Percentiles rank a stretch among this genome's conserved stretches.
Conservation (phyloP, 2,797 vertebrate genomes). For the Gambusia yucatana region DNA sequence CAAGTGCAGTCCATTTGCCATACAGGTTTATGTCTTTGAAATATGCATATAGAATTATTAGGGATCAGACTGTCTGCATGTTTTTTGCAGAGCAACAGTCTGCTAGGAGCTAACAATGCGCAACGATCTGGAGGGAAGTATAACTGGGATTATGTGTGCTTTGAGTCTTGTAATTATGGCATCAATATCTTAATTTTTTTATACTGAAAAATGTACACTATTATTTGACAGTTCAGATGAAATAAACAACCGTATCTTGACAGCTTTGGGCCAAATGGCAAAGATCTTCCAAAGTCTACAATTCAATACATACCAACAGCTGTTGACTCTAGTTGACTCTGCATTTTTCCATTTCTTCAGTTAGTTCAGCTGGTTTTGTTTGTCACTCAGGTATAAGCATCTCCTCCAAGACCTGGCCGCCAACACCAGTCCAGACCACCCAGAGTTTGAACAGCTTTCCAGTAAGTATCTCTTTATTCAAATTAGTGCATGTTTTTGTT, state of each 20-base stretch:
- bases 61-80: neutral
- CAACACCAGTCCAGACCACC: slow-evolving; percentile 84
- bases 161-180: neutral
- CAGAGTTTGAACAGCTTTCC: slow-evolving; percentile 86
- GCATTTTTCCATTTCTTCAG: neutral
- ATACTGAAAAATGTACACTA: neutral
- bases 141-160: neutral
- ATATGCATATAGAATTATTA: neutral
- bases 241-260: neutral
- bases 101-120: neutral
- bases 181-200: neutral
- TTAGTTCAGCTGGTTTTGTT: slow-evolving; percentile 22
- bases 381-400: slow-evolving; percentile 85
- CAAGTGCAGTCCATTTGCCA: neutral
- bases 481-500: neutral
- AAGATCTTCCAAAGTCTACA: neutral
- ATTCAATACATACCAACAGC: neutral
- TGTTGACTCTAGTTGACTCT: neutral
- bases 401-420: slow-evolving; percentile 86
- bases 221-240: neutral
- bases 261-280: neutral
- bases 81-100: neutral
- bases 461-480: slow-evolving; percentile 80
- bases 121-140: neutral
- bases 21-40: neutral